A percentile compares a stretch with the other conserved stretches of the same genome.
phyloP scores from a whole-genome alignment of 2,797 vertebrate species.

The Myotis daubentonii region DNA sequence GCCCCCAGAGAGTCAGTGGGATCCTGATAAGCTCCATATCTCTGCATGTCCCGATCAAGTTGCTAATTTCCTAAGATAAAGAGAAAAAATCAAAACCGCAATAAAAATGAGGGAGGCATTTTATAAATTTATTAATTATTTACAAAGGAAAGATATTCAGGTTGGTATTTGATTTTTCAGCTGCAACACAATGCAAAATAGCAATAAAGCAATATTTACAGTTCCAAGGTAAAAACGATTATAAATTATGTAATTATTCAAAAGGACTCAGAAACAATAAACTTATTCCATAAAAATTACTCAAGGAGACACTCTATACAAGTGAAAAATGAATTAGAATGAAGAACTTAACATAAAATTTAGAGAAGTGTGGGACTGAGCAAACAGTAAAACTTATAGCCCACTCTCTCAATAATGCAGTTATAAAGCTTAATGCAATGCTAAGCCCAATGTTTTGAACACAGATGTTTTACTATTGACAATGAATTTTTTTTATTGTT shows the following conservation, averaged over 20 bases:
- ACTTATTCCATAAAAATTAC: background rate
- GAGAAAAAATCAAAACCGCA: background rate
- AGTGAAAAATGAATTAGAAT: background rate
- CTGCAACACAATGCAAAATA: background rate
- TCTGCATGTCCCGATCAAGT: background rate
- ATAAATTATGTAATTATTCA: background rate
- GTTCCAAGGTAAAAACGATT: background rate
- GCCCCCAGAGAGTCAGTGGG: no score
- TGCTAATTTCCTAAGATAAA: background rate
- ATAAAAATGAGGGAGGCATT: background rate
- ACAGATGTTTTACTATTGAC: background rate
- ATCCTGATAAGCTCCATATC: no score
- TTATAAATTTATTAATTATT: background rate
- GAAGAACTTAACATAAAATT: background rate
- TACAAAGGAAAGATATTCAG: background rate
- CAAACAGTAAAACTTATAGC: no score
- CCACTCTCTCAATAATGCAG: fast-evolving
- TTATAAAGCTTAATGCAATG: background rate
- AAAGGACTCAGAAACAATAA: background rate
- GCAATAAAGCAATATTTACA: background rate
- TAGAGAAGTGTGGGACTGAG: background rate
- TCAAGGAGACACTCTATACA: background rate
- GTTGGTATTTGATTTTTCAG: background rate
- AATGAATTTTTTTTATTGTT: background rate
- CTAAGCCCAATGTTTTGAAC: no score